Percentiles rank a stretch among this genome's conserved stretches.
Conservation (phyloP, 2,888 invertebrate genomes). For the Psylliodes chrysocephalus region DNA sequence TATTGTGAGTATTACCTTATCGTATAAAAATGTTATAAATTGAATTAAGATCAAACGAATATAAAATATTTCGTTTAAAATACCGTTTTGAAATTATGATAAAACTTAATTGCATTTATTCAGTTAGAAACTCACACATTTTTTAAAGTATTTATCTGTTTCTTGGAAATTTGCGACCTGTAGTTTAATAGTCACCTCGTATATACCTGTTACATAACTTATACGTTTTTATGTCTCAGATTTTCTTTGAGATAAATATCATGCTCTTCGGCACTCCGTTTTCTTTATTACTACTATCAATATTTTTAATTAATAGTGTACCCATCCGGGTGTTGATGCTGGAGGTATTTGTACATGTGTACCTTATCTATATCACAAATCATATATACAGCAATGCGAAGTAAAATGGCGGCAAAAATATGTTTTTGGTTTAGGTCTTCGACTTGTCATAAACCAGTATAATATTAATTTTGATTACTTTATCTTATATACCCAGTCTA, state of each 20-base stretch:
- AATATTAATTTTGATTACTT: too few species aligned
- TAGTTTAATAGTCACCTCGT: neutral
- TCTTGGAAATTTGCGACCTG: conserved; percentile 1
- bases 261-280: neutral
- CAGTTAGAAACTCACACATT: too few species aligned
- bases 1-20: too few species aligned
- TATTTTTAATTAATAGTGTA: conserved; percentile 1
- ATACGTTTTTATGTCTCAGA: neutral
- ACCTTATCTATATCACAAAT: neutral
- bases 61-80: too few species aligned
- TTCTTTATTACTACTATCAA: neutral
- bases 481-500: too few species aligned
- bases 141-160: neutral
- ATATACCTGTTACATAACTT: conserved; percentile 3
- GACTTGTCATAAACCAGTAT: too few species aligned
- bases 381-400: neutral
- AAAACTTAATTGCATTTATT: too few species aligned
- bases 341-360: neutral
- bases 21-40: too few species aligned
- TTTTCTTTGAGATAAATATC: conserved; percentile 4
- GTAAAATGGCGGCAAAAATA: too few species aligned
- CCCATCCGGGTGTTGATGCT: neutral
- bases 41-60: too few species aligned
- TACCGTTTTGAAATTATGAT: too few species aligned
- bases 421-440: too few species aligned